Evolutionary conservation across 2,113 vertebrate genomes (phyloP).

Genomic region (Brienomyrus longianalis): DNA sequence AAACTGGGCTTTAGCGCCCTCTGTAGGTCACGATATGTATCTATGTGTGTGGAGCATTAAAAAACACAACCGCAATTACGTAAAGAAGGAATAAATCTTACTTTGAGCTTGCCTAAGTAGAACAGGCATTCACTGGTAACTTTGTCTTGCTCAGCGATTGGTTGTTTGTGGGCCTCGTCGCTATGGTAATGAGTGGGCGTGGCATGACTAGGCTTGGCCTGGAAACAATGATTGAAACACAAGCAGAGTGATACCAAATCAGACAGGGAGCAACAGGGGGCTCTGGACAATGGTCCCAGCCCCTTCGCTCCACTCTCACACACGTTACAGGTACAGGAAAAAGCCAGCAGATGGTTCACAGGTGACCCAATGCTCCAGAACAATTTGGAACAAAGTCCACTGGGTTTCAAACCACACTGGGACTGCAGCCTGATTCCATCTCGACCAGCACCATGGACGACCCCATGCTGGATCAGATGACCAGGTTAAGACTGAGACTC

Average conservation of each 20-base stretch:
- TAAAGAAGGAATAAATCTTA: neutral
- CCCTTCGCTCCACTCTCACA: neutral
- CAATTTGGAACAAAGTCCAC: neutral
- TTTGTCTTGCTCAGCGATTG: slow-evolving; percentile 21
- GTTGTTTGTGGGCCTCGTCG: slow-evolving; percentile 34
- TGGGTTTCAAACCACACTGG: neutral
- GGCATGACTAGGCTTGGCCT: slow-evolving; percentile 14
- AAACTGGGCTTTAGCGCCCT: neutral
- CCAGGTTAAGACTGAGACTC: slow-evolving; percentile 62
- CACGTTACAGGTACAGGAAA: neutral
- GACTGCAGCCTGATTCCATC: neutral
- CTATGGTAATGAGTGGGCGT: slow-evolving; percentile 24
- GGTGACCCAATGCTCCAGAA: neutral
- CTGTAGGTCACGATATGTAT: neutral
- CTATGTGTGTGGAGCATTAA: neutral
- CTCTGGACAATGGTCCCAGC: neutral
- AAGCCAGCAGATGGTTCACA: neutral
- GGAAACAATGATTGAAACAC: slow-evolving; percentile 18
- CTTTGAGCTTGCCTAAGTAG: neutral
- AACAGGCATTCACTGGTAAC: neutral
- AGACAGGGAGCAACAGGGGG: too few species aligned
- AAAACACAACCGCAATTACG: too few species aligned
- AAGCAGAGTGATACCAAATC: neutral
- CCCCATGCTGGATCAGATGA: slow-evolving; percentile 60
- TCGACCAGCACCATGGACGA: slow-evolving; percentile 43